Evolutionary conservation across 2,797 vertebrate genomes (phyloP).

Genomic region (Cynodonichthys magdalenae): DNA sequence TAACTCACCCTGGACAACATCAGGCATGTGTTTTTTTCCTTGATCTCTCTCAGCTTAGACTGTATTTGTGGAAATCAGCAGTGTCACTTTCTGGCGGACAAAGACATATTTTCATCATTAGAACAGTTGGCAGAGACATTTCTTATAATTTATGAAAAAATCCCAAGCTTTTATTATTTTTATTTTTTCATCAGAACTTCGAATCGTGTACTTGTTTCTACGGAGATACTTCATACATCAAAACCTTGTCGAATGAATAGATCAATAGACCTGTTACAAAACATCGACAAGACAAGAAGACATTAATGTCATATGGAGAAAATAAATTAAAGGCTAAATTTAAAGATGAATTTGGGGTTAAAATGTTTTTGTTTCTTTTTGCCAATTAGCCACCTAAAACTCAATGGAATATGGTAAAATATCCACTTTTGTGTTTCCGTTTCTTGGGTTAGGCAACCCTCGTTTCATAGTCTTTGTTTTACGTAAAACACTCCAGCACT

Average conservation of each 20-base stretch:
- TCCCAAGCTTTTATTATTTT: conserved; percentile 22
- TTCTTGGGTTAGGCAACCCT: too few relatives aligned
- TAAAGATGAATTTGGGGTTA: too few relatives aligned
- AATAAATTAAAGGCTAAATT: too few relatives aligned
- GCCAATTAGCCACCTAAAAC: too few relatives aligned
- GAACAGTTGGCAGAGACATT: conserved; percentile 35
- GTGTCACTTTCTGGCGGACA: conserved; percentile 46
- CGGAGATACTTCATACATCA: conserved; percentile 11
- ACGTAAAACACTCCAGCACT: too few relatives aligned
- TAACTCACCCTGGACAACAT: conserved; percentile 31
- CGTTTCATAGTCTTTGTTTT: too few relatives aligned
- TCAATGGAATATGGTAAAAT: too few relatives aligned
- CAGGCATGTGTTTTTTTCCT: conserved; percentile 42
- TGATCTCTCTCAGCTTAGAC: conserved; percentile 42
- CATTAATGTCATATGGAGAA: too few relatives aligned
- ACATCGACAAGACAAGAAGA: too few relatives aligned
- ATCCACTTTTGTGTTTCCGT: too few relatives aligned
- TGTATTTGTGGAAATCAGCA: conserved; percentile 41
- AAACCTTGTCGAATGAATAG: background rate
- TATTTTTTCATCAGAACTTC: conserved; percentile 33
- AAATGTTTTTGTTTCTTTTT: too few relatives aligned
- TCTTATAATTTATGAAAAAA: conserved; percentile 51
- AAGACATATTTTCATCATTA: conserved; percentile 65
- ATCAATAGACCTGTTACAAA: too few relatives aligned
- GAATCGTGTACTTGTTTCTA: conserved; percentile 38